These are phyloP conservation scores for Salpingus planirostris DNA, from an alignment of 2,888 invertebrate genomes.

Conservation along the genomic window DNA sequence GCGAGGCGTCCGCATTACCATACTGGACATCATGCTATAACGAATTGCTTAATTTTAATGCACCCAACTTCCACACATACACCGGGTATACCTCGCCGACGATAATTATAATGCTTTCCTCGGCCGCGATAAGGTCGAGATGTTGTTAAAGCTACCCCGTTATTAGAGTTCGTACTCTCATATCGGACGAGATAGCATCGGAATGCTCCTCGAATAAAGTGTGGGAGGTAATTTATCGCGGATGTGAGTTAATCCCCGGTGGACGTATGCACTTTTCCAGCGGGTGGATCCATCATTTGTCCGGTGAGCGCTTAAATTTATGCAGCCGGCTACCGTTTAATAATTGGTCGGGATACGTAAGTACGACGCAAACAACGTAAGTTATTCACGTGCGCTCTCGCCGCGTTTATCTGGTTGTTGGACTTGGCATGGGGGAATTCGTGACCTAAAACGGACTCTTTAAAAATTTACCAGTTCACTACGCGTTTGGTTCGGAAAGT, in stretches of 20 bases:
- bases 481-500: no score
- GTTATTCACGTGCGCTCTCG: conserved; percentile 10
- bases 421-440: conserved; percentile 20
- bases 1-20: conserved; percentile 1
- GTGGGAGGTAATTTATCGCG: no score
- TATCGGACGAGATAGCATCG: no score
- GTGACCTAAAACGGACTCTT: conserved; percentile 17
- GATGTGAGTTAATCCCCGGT: no score
- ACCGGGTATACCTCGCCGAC: conserved; percentile 3
- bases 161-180: conserved; percentile 5
- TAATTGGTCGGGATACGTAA: conserved; percentile 12
- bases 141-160: conserved; percentile 10
- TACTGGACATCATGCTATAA: neutral
- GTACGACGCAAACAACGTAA: conserved; percentile 11
- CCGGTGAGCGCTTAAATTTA: no score
- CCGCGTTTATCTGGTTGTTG: conserved; percentile 19
- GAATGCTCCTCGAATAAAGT: no score
- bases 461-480: conserved; percentile 14
- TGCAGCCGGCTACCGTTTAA: conserved; percentile 11
- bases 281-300: no score
- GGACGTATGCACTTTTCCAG: no score
- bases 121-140: conserved; percentile 10
- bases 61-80: neutral
- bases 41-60: conserved; percentile 12
- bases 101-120: conserved; percentile 9